phyloP scores from a whole-genome alignment of 2,888 invertebrate species.

The Julus scandinavius region DNA sequence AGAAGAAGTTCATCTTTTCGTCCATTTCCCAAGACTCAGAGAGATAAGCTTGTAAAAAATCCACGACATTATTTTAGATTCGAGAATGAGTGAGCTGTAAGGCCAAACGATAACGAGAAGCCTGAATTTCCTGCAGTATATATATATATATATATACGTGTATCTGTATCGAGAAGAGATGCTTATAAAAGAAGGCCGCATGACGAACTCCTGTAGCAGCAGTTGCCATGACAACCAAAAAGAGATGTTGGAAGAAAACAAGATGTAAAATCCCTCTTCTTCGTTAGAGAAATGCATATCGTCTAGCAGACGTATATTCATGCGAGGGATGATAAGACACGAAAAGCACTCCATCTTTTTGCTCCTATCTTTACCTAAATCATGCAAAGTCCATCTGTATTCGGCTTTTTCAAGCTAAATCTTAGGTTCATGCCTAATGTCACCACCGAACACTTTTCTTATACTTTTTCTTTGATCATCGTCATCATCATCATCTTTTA shows the following conservation, averaged over 20 bases:
- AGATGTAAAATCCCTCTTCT: neutral
- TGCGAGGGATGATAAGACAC: neutral
- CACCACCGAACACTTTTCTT: constrained; percentile 30
- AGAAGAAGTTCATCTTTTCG: constrained; percentile 13
- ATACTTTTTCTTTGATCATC: constrained; percentile 1
- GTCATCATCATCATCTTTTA: constrained; percentile 35
- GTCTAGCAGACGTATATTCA: neutral
- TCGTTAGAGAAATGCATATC: constrained; percentile 44
- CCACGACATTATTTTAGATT: constrained; percentile 34
- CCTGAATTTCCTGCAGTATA: constrained; percentile 13
- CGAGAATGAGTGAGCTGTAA: constrained; percentile 29
- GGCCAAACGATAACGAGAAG: constrained; percentile 36
- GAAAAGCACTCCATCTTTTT: neutral
- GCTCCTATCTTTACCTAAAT: constrained; percentile 26
- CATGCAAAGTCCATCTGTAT: constrained; percentile 36
- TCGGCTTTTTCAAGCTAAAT: neutral
- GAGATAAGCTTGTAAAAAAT: constrained; percentile 39
- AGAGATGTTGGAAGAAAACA: constrained; percentile 19
- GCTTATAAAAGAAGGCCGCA: neutral
- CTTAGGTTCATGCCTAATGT: constrained; percentile 6
- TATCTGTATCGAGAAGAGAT: neutral
- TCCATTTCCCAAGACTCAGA: neutral
- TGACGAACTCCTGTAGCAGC: neutral
- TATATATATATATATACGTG: neutral
- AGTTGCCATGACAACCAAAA: neutral